A percentile compares a stretch with the other conserved stretches of the same genome.
Evolutionary conservation across 2,797 vertebrate genomes (phyloP).

Genomic region (Luscinia luscinia): DNA sequence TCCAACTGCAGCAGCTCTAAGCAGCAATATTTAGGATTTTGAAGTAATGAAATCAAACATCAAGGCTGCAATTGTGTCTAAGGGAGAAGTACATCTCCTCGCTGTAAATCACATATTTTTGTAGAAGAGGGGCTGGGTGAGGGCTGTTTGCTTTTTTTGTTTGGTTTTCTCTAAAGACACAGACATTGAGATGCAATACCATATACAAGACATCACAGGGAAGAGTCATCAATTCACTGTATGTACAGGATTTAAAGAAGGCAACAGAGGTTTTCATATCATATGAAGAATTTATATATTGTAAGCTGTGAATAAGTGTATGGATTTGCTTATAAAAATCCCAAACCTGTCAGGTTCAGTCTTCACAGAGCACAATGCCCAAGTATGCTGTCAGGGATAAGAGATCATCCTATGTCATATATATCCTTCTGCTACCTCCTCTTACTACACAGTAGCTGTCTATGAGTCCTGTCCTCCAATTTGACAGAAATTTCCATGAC

Average conservation of each 20-base stretch:
- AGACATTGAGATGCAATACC: background rate
- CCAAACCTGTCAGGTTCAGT: background rate
- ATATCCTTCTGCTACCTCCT: background rate
- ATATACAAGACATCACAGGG: background rate
- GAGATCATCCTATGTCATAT: background rate
- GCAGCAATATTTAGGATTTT: background rate
- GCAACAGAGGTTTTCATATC: background rate
- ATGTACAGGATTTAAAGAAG: background rate
- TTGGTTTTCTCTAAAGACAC: background rate
- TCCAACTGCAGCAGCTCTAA: background rate
- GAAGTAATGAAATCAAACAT: background rate
- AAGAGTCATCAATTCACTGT: background rate
- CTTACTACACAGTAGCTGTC: background rate
- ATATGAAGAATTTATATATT: background rate
- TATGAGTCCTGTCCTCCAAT: background rate
- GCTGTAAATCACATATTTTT: background rate
- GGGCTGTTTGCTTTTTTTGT: background rate
- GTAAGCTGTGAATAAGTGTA: background rate
- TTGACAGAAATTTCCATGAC: background rate
- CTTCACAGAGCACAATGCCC: background rate
- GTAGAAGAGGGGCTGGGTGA: background rate
- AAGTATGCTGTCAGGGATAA: background rate
- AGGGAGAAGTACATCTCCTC: rapidly evolving
- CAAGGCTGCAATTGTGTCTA: background rate
- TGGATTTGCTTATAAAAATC: background rate